Conservation (phyloP, 2,113 vertebrate genomes). For the Xiphophorus couchianus region DNA sequence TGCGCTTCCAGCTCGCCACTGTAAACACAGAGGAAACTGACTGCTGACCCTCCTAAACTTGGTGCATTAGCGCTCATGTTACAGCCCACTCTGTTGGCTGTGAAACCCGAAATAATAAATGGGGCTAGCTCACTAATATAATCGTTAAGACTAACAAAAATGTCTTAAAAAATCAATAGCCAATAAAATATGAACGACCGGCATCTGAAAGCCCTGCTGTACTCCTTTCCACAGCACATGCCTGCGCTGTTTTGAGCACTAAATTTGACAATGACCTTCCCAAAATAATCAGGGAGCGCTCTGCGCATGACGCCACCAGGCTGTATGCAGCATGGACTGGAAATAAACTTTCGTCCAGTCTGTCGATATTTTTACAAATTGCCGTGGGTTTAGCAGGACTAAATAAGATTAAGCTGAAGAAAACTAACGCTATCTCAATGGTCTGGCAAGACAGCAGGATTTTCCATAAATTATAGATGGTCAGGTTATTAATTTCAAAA, state of each 20-base stretch:
- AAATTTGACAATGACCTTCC: constrained; percentile 80
- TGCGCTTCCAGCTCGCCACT: constrained; percentile 46
- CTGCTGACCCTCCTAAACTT: constrained; percentile 44
- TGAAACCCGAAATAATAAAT: neutral
- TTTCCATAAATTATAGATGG: neutral
- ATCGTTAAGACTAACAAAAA: neutral
- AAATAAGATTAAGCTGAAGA: neutral
- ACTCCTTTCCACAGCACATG: constrained; percentile 48
- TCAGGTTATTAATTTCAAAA: neutral
- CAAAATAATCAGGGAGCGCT: constrained; percentile 67
- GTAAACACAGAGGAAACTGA: constrained; percentile 50
- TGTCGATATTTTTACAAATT: neutral
- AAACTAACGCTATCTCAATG: neutral
- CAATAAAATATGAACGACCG: constrained; percentile 16
- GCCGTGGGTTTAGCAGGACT: neutral
- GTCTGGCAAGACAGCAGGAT: neutral
- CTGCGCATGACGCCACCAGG: constrained; percentile 33
- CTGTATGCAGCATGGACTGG: neutral
- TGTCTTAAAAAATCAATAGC: neutral
- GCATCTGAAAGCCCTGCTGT: constrained; percentile 24
- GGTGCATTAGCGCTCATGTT: constrained; percentile 40
- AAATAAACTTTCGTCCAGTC: constrained; percentile 34
- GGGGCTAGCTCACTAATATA: neutral
- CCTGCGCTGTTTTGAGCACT: constrained; percentile 54
- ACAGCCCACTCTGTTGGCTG: neutral